A percentile compares a stretch with the other conserved stretches of the same genome.
phyloP scores from a whole-genome alignment of 2,888 invertebrate species.

The Mimumesa dahlbomi region DNA sequence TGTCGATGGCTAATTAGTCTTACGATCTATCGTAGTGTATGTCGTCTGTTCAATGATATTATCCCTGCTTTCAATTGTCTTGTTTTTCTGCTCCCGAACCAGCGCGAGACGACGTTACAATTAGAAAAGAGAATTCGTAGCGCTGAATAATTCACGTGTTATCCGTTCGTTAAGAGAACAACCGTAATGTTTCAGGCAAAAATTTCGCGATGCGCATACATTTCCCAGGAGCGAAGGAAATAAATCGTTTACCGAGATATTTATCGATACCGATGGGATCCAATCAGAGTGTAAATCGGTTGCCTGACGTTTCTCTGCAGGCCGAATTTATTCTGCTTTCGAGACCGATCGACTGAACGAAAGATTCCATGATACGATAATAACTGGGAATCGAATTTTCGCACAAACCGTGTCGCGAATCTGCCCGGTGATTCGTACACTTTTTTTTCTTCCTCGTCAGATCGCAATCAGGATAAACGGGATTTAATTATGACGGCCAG shows the following conservation, averaged over 20 bases:
- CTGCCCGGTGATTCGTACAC: constrained; percentile 6
- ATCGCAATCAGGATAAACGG: constrained; percentile 67
- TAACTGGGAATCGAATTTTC: neutral
- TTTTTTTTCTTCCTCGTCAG: constrained; percentile 26
- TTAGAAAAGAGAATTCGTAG: too few species aligned
- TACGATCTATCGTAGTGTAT: too few species aligned
- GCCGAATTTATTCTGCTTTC: neutral
- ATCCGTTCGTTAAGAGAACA: too few species aligned
- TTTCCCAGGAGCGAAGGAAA: too few species aligned
- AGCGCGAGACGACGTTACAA: too few species aligned
- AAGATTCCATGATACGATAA: constrained; percentile 3
- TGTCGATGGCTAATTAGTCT: too few species aligned
- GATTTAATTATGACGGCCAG: constrained; percentile 61
- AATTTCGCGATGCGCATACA: too few species aligned
- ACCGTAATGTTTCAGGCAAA: too few species aligned
- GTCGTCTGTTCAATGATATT: too few species aligned
- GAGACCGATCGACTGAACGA: neutral
- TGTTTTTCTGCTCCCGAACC: too few species aligned
- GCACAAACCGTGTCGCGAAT: constrained; percentile 7
- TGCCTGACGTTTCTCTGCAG: neutral
- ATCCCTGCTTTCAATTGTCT: too few species aligned
- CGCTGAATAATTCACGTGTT: too few species aligned
- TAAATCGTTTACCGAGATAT: constrained; percentile 16
- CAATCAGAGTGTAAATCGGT: constrained; percentile 27
- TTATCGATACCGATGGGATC: constrained; percentile 14